Conservation (phyloP, 2,113 vertebrate species). For the Brachyhypopomus occidentalis region DNA sequence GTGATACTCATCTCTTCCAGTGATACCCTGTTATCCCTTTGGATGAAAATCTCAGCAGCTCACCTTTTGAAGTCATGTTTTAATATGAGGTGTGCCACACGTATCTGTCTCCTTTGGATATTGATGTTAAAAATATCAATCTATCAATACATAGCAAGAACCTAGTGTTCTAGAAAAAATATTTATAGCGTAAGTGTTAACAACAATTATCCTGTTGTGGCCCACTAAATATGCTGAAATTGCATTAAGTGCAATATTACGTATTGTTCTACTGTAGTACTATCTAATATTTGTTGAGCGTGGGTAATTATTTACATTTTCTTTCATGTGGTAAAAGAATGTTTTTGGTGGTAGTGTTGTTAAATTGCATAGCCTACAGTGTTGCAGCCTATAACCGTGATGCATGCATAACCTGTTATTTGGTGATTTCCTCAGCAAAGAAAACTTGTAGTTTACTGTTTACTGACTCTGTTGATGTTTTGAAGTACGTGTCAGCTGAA, state of each 20-base stretch:
- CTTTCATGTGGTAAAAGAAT: constrained; percentile 15
- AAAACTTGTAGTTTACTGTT: constrained; percentile 13
- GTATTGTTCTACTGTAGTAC: constrained; percentile 52
- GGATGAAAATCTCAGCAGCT: background rate
- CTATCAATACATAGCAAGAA: constrained; percentile 12
- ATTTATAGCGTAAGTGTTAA: constrained; percentile 60
- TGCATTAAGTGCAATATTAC: constrained; percentile 51
- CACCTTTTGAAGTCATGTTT: background rate
- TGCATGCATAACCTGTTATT: constrained; percentile 62
- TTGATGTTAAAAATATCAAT: constrained; percentile 24
- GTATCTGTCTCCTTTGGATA: constrained; percentile 18
- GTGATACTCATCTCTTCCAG: too few species aligned
- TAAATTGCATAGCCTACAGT: constrained; percentile 52
- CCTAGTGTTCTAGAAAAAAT: constrained; percentile 45
- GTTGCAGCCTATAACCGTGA: constrained; percentile 53
- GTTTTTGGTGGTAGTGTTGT: constrained; percentile 61
- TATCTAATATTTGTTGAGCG: constrained; percentile 59
- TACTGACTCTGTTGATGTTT: constrained; percentile 16
- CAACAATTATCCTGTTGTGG: constrained; percentile 20
- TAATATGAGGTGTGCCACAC: constrained; percentile 4
- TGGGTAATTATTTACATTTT: constrained; percentile 32
- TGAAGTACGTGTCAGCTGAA: background rate
- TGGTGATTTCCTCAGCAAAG: constrained; percentile 13
- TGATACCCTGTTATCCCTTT: background rate
- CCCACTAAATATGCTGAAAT: constrained; percentile 16